A percentile compares a stretch with the other conserved stretches of the same genome.
Evolutionary conservation across 1,140 invertebrate species (phyloP).

Genomic region (Leptopilina boulardi): DNA sequence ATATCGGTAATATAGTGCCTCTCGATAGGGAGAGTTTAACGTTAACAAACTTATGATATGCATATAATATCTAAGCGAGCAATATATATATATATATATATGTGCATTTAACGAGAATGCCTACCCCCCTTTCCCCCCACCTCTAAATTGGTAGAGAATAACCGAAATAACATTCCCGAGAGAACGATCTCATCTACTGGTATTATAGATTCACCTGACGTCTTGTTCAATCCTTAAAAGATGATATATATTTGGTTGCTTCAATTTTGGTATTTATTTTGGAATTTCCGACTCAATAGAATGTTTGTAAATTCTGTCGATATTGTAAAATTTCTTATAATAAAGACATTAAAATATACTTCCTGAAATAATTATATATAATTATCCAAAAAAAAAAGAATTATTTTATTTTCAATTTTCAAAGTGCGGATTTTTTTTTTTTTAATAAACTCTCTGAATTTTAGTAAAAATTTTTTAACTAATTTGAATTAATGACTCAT

Average conservation of each 20-base stretch:
- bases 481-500: no score
- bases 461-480: no score
- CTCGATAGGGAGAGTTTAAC: constrained; percentile 14
- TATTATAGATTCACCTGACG: constrained; percentile 2
- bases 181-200: background rate
- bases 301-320: background rate
- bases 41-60: constrained; percentile 26
- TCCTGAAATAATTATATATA: no score
- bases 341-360: no score
- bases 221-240: background rate
- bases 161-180: constrained; percentile 20
- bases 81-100: no score
- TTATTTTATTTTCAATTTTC: no score
- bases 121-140: no score
- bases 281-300: background rate
- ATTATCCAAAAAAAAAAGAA: no score
- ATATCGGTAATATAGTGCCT: constrained; percentile 19
- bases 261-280: background rate
- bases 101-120: background rate
- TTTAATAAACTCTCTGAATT: no score
- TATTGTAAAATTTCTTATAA: background rate
- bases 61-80: constrained; percentile 17
- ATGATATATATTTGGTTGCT: background rate
- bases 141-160: background rate
- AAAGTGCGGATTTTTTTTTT: no score